Evolutionary conservation across 1,140 invertebrate species (phyloP).

Genomic region (Physella acuta): DNA sequence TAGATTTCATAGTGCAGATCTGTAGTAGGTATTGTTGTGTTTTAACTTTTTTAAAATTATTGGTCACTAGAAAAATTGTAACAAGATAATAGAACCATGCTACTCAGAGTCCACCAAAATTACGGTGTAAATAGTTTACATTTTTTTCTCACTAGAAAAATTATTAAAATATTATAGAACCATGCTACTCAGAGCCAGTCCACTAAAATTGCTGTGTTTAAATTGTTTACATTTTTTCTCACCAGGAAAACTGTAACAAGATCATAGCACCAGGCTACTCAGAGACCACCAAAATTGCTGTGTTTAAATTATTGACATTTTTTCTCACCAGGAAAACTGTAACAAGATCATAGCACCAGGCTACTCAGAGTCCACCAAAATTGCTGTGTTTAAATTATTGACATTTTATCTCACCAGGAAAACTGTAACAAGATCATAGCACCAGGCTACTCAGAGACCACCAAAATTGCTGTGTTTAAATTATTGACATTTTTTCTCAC

Average conservation of each 20-base stretch:
- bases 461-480: slow-evolving; percentile 74
- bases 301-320: slow-evolving; percentile 63
- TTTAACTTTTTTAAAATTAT: too few species aligned
- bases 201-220: slow-evolving; percentile 75
- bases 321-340: slow-evolving; percentile 59
- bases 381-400: slow-evolving; percentile 68
- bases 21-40: too few species aligned
- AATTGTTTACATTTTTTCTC: too few species aligned
- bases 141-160: too few species aligned
- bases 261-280: slow-evolving; percentile 57
- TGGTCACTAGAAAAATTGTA: slow-evolving; percentile 58
- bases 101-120: slow-evolving; percentile 67
- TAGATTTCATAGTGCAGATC: too few species aligned
- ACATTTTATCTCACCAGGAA: slow-evolving; percentile 48
- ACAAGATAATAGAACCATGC: slow-evolving; percentile 52
- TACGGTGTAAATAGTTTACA: too few species aligned
- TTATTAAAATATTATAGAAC: slow-evolving; percentile 55
- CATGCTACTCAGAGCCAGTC: slow-evolving; percentile 61
- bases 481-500: slow-evolving; percentile 16
- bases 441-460: slow-evolving; percentile 63
- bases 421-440: slow-evolving; percentile 58
- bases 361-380: slow-evolving; percentile 66
- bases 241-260: slow-evolving; percentile 60
- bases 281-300: slow-evolving; percentile 68
- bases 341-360: slow-evolving; percentile 55